Conservation (phyloP, 2,113 vertebrate species). For the Chionodraco myersi region DNA sequence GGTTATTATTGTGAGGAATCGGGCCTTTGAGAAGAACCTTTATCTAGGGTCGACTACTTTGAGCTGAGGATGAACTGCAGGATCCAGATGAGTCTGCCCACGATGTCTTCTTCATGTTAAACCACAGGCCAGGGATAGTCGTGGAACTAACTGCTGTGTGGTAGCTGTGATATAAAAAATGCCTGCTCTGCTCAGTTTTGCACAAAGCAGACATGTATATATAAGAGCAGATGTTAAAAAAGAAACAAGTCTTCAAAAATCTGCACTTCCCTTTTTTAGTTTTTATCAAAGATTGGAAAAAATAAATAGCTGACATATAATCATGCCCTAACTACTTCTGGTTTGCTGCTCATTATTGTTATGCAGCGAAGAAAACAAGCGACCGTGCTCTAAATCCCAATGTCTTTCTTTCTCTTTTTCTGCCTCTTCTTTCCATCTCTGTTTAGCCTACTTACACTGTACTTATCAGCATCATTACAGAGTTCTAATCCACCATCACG, state of each 20-base stretch:
- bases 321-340: constrained; percentile 56
- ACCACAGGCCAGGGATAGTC: neutral
- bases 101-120: constrained; percentile 35
- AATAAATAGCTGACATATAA: constrained; percentile 36
- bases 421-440: neutral
- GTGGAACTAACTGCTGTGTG: neutral
- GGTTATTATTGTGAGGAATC: constrained; percentile 31
- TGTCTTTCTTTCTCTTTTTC: constrained; percentile 15
- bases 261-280: neutral
- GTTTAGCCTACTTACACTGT: constrained; percentile 22
- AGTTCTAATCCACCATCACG: constrained; percentile 57
- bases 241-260: too few relatives aligned
- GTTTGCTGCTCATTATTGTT: constrained; percentile 67
- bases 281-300: constrained; percentile 2
- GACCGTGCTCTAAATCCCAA: constrained; percentile 26
- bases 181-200: neutral
- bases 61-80: constrained; percentile 26
- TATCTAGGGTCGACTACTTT: constrained; percentile 54
- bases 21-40: constrained; percentile 52
- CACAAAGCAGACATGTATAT: constrained; percentile 11
- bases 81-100: constrained; percentile 44
- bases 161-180: constrained; percentile 21
- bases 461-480: constrained; percentile 59
- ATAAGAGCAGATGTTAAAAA: neutral
- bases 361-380: constrained; percentile 43